Base-by-base conservation (phyloP, 2,113 vertebrate genomes). In the Mirounga angustirostris region DNA sequence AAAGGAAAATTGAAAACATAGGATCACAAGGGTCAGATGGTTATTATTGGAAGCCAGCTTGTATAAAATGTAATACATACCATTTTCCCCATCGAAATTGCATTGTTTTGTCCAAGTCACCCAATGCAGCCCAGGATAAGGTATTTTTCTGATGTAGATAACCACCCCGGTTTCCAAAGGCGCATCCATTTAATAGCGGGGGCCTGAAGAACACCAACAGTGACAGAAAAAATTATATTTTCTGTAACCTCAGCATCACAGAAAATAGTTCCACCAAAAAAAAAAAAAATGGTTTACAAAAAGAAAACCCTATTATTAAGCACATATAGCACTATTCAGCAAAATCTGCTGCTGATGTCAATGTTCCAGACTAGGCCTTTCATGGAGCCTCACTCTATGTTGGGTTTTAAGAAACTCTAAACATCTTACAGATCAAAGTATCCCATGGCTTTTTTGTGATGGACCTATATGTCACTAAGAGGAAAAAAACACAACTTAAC, bases 161-260 rank as follows among this genome's bases (percentile, higher is more conserved):
- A 98, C 95, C 28, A 95, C 81, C 80, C 81, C 76, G 84, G 65
- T 97, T 98, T 98, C 83, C 56, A 83, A 91, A 98, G 96, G 93
- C 33, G 61, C 50, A 89, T 93, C 76, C 79, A 94, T 63, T 87
- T 95, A 89, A 95, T 89, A 97, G 79, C 54, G n/a, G 74, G 61
- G 61, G 14, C 50, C 54, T 88, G 54, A 97, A 95, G 97, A 98
- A 78, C 58, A 97, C 63, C n/a, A 94, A 54, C 40, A 84, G 50
- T 89, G 95, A 98, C 85, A 98, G 28, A 88, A 74, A 97, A 97
- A 97, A 95, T 74, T 0, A 0, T 96, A 96, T 76, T 97, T 97
- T 97, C 93, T 59, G 78, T 97, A 96, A 95, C 89, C 89, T 97
- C 97, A 95, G 56, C 94, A 98, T 91, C 65, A 80, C 7, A 93